Percentiles rank a stretch among this genome's conserved stretches.
Conservation (phyloP, 2,797 vertebrate species). For the Molothrus aeneus region DNA sequence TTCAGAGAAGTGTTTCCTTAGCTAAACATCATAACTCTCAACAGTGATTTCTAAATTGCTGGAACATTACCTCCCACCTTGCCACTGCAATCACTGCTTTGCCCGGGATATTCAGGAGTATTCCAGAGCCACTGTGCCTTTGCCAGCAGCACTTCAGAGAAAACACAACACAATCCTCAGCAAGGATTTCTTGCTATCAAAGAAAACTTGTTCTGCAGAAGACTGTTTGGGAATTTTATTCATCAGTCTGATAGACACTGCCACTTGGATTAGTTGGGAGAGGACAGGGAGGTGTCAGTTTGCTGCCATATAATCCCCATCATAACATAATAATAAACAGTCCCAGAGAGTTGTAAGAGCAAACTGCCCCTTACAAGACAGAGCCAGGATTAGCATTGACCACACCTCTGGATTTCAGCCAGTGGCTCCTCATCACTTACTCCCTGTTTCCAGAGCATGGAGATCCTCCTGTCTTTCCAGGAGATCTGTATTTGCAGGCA, state of each 20-base stretch:
- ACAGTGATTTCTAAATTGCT: constrained; percentile 49
- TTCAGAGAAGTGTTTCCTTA: constrained; percentile 54
- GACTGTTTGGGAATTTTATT: not conserved
- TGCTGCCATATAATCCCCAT: not conserved
- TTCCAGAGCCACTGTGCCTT: not conserved
- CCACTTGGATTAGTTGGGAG: not conserved
- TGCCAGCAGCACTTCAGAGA: not conserved
- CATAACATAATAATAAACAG: not conserved
- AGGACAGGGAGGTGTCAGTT: not conserved
- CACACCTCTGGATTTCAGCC: constrained; percentile 29
- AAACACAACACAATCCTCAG: not conserved
- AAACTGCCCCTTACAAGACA: not conserved
- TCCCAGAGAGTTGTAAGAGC: not conserved
- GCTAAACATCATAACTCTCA: constrained; percentile 27
- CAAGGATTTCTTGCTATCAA: not conserved
- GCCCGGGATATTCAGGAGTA: not conserved
- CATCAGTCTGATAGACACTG: not conserved
- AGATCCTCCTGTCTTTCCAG: constrained; percentile 4
- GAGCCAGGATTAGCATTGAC: constrained; percentile 1
- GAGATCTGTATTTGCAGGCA: constrained; percentile 36
- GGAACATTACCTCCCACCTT: constrained; percentile 45
- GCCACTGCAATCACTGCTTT: not conserved
- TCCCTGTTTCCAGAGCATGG: not conserved
- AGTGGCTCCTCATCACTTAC: constrained; percentile 18
- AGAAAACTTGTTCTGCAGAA: not conserved